phyloP scores from a whole-genome alignment of 2,113 vertebrate species.

The Erythrocercus mccallii region DNA sequence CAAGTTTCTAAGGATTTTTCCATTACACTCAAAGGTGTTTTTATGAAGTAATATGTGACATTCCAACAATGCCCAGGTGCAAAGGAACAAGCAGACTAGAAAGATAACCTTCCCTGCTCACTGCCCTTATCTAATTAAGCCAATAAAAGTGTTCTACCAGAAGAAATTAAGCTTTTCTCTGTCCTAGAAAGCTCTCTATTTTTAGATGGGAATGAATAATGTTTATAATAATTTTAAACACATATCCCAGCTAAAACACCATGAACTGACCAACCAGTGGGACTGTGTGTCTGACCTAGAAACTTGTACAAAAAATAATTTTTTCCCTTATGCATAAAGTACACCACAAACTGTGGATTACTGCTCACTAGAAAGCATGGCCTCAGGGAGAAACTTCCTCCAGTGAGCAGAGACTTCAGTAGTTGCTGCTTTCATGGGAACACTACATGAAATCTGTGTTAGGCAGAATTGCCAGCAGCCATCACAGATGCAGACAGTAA shows the following conservation, averaged over 20 bases:
- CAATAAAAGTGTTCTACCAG: not conserved
- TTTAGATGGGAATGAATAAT: conserved; percentile 9
- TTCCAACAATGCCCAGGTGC: not conserved
- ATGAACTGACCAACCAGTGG: not conserved
- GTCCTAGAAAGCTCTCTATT: conserved; percentile 23
- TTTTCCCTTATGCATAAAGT: not conserved
- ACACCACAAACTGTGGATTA: not conserved
- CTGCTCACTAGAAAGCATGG: not conserved
- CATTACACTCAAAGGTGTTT: not conserved
- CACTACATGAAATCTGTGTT: not conserved
- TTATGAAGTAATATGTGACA: not conserved
- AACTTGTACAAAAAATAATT: not conserved
- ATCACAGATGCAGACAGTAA: not conserved
- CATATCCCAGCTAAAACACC: not conserved
- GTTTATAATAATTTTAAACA: not conserved
- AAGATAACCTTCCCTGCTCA: not conserved
- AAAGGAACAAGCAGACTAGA: not conserved
- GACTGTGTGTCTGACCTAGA: not conserved
- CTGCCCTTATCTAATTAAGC: not conserved
- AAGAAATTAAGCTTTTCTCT: not conserved
- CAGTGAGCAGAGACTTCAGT: not conserved
- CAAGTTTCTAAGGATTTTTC: not conserved
- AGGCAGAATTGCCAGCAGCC: not conserved
- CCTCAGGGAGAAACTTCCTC: not conserved
- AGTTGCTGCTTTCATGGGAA: not conserved